Base-by-base conservation (phyloP, 30 jellyfish, hydroid and myxozoan species). In the Aurelia sp. region DNA sequence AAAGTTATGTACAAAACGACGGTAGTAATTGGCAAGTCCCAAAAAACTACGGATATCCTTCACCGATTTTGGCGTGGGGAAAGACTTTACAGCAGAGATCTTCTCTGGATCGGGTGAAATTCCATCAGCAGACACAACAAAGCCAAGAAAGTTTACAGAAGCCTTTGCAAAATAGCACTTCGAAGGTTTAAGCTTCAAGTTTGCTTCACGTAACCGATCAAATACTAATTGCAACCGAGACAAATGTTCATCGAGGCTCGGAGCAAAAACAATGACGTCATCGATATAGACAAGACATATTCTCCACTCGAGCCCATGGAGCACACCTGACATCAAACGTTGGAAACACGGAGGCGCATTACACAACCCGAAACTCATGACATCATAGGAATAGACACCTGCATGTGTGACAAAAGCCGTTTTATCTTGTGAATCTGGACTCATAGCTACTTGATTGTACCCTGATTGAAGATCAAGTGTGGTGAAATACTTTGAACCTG, bases 41-140 rank as follows among this genome's bases (percentile, higher is more conserved):
- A 72, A 19, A 18, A 72, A 72, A 30, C 77, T 66, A 33, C 77
- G 77, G 8, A 77, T 31, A 2, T 77, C 88, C 21, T 77, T 77
- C 47, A 77, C 88, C 22, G 80, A 31, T 4, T 20, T 20, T 1
- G 96, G 91, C 5, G 31, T 17, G 87, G 87, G n/a, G 69, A 79
- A 68, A 21, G 76, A 40, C 18, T 63, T 18, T 0, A 88, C 77
- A 11, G 76, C 81, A 2, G 48, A 60, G n/a, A 69, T 18, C 33
- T 88, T 88, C 22, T 62, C 82, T 4, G 91, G 91, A 59, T 88
- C 91, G 20, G 92, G 92, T 2, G 73, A 60, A 70, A 88, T 51
- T 13, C 97, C 92, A 12, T 51, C 90, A 15, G 88, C 24, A 38
- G 92, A 79, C 18, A 88, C 92, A 8, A 88, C 92, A 63, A 69